A percentile compares a stretch with the other conserved stretches of the same genome.
Evolutionary conservation across 2,888 invertebrate species (phyloP).

Genomic region (Hecatera dysodea): DNA sequence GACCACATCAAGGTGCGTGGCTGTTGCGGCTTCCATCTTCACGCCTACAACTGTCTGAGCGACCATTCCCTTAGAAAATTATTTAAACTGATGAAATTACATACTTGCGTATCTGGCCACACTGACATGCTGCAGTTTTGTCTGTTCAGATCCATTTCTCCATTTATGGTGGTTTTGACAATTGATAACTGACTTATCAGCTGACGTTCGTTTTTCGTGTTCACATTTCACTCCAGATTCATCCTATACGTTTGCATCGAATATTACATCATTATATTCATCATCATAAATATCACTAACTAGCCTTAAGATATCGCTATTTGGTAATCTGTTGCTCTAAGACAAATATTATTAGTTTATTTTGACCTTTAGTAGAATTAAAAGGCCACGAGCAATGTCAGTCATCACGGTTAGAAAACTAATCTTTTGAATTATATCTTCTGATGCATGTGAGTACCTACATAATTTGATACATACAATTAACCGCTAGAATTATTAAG

Average conservation of each 20-base stretch:
- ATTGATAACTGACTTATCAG: neutral
- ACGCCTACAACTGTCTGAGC: neutral
- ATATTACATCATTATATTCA: neutral
- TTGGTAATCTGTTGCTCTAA: slow-evolving; percentile 2
- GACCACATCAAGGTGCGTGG: neutral
- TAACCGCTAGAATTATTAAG: slow-evolving; percentile 1
- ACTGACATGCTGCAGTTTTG: neutral
- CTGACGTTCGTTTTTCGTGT: neutral
- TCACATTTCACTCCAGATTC: neutral
- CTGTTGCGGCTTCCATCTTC: neutral
- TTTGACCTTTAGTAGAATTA: slow-evolving; percentile 4
- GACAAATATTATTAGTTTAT: neutral
- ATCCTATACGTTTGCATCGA: neutral
- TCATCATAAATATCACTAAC: neutral
- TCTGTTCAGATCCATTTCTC: neutral
- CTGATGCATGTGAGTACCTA: neutral
- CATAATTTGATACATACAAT: slow-evolving; percentile 15
- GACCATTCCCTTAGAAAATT: neutral
- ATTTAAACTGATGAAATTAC: neutral
- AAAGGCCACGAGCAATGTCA: slow-evolving; percentile 30
- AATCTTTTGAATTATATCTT: neutral
- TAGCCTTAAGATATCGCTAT: neutral
- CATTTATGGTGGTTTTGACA: neutral
- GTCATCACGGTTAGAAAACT: neutral
- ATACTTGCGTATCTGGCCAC: no score